Evolutionary conservation across 2,113 vertebrate genomes (phyloP).

Genomic region (Barnardius zonarius): DNA sequence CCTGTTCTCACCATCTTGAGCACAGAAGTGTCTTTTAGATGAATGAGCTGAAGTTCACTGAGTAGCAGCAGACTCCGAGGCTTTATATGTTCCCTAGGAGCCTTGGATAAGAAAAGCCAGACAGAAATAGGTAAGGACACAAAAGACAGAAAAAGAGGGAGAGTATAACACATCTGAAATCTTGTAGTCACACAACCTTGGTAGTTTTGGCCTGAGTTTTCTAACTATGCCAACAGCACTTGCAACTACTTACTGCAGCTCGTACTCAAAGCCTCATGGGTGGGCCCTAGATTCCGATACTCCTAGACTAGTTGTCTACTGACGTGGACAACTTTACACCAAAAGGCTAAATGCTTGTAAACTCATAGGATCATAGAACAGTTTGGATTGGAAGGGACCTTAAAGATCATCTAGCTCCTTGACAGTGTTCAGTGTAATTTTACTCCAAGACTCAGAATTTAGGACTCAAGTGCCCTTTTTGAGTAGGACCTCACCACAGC

Average conservation of each 20-base stretch:
- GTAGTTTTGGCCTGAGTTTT: not conserved
- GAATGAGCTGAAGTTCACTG: conserved; percentile 22
- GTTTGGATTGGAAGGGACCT: not conserved
- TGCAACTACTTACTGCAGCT: not conserved
- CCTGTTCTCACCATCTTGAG: conserved; percentile 36
- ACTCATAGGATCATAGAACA: not conserved
- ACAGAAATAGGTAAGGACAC: conserved; percentile 36
- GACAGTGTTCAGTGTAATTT: not conserved
- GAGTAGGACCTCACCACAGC: not conserved
- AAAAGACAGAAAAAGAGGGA: not conserved
- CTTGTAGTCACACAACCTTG: not conserved
- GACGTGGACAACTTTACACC: not conserved
- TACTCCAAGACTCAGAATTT: not conserved
- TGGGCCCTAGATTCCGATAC: not conserved
- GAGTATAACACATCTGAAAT: not conserved
- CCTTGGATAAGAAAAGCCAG: not conserved
- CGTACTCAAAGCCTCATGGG: not conserved
- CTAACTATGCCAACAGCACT: not conserved
- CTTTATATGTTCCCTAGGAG: conserved; percentile 4
- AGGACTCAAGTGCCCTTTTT: not conserved
- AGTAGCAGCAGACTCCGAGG: conserved; percentile 12
- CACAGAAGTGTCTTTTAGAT: conserved; percentile 38
- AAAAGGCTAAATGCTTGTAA: not conserved
- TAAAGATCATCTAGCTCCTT: not conserved
- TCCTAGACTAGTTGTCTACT: not conserved